These are phyloP conservation scores for Thalassophryne amazonica DNA, from an alignment of 2,797 vertebrate species.

Conservation along the genomic window DNA sequence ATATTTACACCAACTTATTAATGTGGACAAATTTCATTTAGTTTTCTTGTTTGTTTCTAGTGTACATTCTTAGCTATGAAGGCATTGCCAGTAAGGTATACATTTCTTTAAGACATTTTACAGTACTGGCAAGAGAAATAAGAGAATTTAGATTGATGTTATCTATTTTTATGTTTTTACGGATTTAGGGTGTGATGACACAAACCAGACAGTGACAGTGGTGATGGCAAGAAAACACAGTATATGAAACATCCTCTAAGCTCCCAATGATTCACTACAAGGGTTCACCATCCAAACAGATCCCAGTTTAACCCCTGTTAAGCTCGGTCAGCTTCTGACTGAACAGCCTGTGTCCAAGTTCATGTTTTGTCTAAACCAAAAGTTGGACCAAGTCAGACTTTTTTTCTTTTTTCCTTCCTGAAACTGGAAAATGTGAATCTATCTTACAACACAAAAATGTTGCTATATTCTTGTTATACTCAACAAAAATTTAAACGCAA, in stretches of 20 bases:
- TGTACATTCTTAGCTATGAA: not conserved
- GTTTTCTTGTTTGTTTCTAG: too few relatives aligned
- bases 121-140: not conserved
- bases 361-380: not conserved
- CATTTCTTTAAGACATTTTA: not conserved
- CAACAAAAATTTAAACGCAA: too few relatives aligned
- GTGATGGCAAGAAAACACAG: not conserved
- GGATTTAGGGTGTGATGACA: not conserved
- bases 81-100: not conserved
- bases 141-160: not conserved
- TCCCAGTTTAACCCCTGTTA: not conserved
- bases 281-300: not conserved
- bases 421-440: too few relatives aligned
- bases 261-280: not conserved
- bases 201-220: not conserved
- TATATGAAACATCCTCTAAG: not conserved
- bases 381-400: too few relatives aligned
- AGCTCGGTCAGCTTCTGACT: not conserved
- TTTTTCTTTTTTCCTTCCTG: too few relatives aligned
- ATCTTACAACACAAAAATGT: too few relatives aligned
- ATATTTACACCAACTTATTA: too few relatives aligned
- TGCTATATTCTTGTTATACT: too few relatives aligned
- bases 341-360: constrained; percentile 3
- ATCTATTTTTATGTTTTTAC: not conserved
- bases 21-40: too few relatives aligned